Percentiles rank a stretch among this genome's conserved stretches.
These are phyloP conservation scores for Tanytarsus gracilentus DNA, from an alignment of 2,888 invertebrate genomes.

Conservation along the genomic window DNA sequence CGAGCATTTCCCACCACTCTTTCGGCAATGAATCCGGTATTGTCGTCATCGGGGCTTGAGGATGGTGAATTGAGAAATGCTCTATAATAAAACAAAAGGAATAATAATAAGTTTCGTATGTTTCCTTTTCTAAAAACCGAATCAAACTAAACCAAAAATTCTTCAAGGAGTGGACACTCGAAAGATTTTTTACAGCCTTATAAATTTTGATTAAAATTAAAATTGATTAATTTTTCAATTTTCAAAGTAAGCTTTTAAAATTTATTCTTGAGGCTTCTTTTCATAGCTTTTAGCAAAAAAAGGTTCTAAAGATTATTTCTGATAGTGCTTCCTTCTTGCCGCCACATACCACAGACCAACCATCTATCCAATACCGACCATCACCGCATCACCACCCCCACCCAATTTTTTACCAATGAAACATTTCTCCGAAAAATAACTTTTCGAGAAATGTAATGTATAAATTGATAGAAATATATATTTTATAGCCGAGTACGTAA, in stretches of 20 bases:
- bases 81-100: constrained; percentile 17
- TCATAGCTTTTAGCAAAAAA: neutral
- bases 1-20: neutral
- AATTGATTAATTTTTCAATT: too few species aligned
- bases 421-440: constrained; percentile 8
- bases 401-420: neutral
- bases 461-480: constrained; percentile 27
- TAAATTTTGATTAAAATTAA: too few species aligned
- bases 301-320: too few species aligned
- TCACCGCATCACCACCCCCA: neutral
- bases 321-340: too few species aligned
- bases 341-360: too few species aligned
- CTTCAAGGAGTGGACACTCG: too few species aligned
- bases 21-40: neutral
- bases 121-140: constrained; percentile 9
- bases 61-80: neutral
- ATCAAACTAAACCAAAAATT: too few species aligned
- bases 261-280: too few species aligned
- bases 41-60: neutral
- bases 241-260: too few species aligned
- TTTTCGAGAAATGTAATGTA: constrained; percentile 16
- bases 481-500: constrained; percentile 22
- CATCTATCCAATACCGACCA: too few species aligned
- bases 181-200: too few species aligned
- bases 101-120: constrained; percentile 21